These are phyloP conservation scores for Eurois occulta DNA, from an alignment of 2,888 invertebrate species.

Conservation along the genomic window DNA sequence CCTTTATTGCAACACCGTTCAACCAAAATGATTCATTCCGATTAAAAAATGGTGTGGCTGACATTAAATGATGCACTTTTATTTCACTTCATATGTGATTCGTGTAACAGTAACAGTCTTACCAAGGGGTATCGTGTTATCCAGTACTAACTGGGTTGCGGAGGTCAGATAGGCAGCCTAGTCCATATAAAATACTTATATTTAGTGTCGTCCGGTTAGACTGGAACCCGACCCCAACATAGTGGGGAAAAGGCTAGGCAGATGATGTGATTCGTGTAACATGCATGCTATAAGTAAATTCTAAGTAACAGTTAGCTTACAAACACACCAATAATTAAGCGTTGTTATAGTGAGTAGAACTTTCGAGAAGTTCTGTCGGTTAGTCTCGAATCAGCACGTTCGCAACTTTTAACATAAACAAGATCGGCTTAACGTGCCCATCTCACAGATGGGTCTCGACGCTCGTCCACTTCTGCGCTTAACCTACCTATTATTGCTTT, in stretches of 20 bases:
- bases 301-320: neutral
- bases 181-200: no score
- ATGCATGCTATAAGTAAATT: neutral
- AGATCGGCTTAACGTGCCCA: neutral
- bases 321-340: neutral
- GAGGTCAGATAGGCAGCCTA: no score
- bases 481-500: neutral
- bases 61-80: neutral
- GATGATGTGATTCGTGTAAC: neutral
- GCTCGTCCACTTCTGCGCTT: neutral
- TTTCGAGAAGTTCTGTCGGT: neutral
- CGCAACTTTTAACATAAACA: slow-evolving; percentile 36
- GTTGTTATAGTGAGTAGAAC: slow-evolving; percentile 2
- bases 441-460: slow-evolving; percentile 24
- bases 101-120: no score
- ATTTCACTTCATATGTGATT: neutral
- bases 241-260: no score
- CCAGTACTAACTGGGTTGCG: no score
- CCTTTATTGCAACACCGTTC: neutral
- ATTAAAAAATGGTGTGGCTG: neutral
- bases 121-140: no score
- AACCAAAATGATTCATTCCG: neutral
- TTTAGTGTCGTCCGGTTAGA: no score
- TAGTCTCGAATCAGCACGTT: slow-evolving; percentile 7
- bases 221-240: no score